Conservation (phyloP, 2,113 vertebrate genomes). For the Chaetops frenatus region DNA sequence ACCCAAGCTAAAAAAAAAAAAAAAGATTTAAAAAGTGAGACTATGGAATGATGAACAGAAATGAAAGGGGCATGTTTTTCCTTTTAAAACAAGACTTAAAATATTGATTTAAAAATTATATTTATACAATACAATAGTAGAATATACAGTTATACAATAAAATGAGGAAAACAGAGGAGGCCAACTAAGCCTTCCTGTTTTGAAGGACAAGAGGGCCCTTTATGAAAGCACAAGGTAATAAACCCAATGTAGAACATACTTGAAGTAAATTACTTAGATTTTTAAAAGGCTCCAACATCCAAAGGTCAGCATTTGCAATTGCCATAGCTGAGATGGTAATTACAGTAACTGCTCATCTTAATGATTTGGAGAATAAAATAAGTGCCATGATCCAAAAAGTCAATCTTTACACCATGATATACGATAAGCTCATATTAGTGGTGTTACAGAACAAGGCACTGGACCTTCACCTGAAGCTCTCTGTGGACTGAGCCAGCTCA, state of each 20-base stretch:
- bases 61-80: background rate
- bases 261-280: background rate
- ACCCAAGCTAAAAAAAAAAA: background rate
- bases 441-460: background rate
- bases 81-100: background rate
- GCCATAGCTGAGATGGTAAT: background rate
- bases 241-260: background rate
- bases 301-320: background rate
- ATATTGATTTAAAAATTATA: background rate
- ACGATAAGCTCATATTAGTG: background rate
- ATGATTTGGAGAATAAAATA: background rate
- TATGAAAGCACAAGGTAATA: background rate
- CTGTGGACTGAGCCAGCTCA: background rate
- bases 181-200: background rate
- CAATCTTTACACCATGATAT: background rate
- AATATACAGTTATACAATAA: background rate
- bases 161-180: background rate
- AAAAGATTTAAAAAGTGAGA: background rate
- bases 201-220: slow-evolving; percentile 19
- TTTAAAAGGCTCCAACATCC: background rate
- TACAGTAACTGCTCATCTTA: background rate
- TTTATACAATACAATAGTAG: too few relatives aligned
- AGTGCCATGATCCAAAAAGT: background rate
- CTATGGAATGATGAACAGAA: background rate
- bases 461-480: background rate